These are phyloP conservation scores for Geotria australis DNA, from an alignment of 2,797 vertebrate genomes.

Conservation along the genomic window DNA sequence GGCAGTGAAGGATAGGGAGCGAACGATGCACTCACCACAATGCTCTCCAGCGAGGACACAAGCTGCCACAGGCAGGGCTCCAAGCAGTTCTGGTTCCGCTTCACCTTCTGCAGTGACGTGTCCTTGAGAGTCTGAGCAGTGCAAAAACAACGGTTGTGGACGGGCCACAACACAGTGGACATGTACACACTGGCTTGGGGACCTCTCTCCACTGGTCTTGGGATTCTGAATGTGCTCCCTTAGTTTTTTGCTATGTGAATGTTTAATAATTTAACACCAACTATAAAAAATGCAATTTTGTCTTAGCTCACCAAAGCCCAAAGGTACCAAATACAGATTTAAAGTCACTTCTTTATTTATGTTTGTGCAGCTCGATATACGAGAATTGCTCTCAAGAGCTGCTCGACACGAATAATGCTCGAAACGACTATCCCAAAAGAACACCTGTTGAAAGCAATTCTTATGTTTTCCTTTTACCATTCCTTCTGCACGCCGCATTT, in stretches of 20 bases:
- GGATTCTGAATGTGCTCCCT: no score
- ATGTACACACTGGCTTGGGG: background rate
- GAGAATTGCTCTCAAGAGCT: no score
- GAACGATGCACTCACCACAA: conserved; percentile 33
- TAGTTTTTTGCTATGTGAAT: no score
- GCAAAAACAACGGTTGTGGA: background rate
- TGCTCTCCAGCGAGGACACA: conserved; percentile 72
- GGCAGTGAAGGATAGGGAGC: background rate
- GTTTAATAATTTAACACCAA: background rate
- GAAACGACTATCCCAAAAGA: no score
- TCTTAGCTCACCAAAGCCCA: background rate
- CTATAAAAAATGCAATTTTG: background rate
- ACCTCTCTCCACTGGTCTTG: no score
- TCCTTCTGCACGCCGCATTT: no score
- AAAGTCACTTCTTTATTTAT: no score
- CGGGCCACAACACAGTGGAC: background rate
- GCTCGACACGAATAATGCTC: no score
- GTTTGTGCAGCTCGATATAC: no score
- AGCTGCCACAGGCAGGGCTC: conserved; percentile 85
- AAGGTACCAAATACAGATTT: background rate
- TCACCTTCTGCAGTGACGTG: conserved; percentile 86
- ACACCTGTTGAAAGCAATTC: no score
- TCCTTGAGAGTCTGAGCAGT: conserved; percentile 46
- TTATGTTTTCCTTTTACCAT: no score
- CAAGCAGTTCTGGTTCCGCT: conserved; percentile 85